Evolutionary conservation across 1,140 invertebrate species (phyloP).

Genomic region (Theocolax elegans): DNA sequence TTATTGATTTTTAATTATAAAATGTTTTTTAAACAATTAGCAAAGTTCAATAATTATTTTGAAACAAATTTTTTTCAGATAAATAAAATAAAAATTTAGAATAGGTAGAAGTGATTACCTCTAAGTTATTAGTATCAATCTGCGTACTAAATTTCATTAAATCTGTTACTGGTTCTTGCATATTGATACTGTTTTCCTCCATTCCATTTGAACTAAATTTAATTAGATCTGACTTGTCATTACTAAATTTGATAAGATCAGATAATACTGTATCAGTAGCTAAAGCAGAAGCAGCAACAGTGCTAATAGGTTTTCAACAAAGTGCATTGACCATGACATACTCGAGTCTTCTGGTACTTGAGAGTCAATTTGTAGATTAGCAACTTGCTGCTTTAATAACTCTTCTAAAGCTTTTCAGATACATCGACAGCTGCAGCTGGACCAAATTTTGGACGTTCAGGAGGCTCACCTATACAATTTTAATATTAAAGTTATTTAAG

Average conservation of each 20-base stretch:
- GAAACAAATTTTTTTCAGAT: not conserved
- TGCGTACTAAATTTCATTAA: conserved; percentile 38
- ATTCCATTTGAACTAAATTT: conserved; percentile 33
- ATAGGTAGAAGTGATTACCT: conserved; percentile 3
- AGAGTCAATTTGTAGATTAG: not conserved
- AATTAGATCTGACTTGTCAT: conserved; percentile 12
- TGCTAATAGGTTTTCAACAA: not conserved
- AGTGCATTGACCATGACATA: conserved; percentile 7
- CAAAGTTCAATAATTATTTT: not conserved
- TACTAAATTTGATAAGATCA: conserved; percentile 16
- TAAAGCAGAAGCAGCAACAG: too few relatives aligned
- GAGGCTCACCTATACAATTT: conserved; percentile 59
- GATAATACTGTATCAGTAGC: not conserved
- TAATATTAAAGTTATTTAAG: not conserved
- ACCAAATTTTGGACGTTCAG: conserved; percentile 68
- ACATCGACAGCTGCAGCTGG: conserved; percentile 70
- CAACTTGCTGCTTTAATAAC: conserved; percentile 35
- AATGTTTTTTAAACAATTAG: not conserved
- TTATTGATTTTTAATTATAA: not conserved
- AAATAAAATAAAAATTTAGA: not conserved
- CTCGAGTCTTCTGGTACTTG: not conserved
- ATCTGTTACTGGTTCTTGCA: conserved; percentile 23
- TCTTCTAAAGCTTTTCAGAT: conserved; percentile 57
- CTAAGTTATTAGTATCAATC: not conserved
- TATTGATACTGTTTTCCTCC: not conserved